A percentile compares a stretch with the other conserved stretches of the same genome.
These are phyloP conservation scores for Hyaena hyaena DNA, from an alignment of 2,113 vertebrate genomes.

Conservation along the genomic window DNA sequence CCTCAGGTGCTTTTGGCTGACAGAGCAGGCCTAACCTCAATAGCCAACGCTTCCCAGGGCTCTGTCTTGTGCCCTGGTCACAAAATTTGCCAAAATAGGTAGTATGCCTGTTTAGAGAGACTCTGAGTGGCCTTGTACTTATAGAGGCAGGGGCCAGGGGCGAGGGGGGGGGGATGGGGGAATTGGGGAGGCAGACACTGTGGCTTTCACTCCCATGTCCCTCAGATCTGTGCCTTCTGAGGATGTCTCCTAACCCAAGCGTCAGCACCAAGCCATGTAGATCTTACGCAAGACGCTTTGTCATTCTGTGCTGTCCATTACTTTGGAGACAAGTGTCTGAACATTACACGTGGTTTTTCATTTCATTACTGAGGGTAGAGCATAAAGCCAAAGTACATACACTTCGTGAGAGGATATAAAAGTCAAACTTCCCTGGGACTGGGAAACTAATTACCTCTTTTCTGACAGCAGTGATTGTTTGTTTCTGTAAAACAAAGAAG, in stretches of 20 bases:
- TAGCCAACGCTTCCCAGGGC: not conserved
- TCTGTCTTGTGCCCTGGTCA: not conserved
- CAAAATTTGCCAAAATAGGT: not conserved
- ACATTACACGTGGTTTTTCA: not conserved
- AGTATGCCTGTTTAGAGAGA: not conserved
- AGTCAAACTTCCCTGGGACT: not conserved
- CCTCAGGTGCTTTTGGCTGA: not conserved
- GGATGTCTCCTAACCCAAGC: accelerated
- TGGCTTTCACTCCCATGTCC: accelerated
- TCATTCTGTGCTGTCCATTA: not conserved
- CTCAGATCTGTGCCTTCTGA: not conserved
- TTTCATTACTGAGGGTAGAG: not conserved
- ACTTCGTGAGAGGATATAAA: slow-evolving; percentile 20
- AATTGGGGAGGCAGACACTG: accelerated
- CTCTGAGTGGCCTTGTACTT: not conserved
- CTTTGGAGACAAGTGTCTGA: not conserved
- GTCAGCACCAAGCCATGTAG: not conserved
- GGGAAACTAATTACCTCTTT: slow-evolving; percentile 91
- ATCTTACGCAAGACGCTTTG: not conserved
- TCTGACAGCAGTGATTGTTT: slow-evolving; percentile 91
- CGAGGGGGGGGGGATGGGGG: accelerated
- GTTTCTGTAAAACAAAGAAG: slow-evolving; percentile 88
- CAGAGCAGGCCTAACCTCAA: not conserved
- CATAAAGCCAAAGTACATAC: not conserved
- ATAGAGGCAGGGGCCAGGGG: not conserved